A percentile compares a stretch with the other conserved stretches of the same genome.
These are phyloP conservation scores for Drosophila insularis DNA, from an alignment of 1,140 invertebrate genomes.

Conservation along the genomic window DNA sequence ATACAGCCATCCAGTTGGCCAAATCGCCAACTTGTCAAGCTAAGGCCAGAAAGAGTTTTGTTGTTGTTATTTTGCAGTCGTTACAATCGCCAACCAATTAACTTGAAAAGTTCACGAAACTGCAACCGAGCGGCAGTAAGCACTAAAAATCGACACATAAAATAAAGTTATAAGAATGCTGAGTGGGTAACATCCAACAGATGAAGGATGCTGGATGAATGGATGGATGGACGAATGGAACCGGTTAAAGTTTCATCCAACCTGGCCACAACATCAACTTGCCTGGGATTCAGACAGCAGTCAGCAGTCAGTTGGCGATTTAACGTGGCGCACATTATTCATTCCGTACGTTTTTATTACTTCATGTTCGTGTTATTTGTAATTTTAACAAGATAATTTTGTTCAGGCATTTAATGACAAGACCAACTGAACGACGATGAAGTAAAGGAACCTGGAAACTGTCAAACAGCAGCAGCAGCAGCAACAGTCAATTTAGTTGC, in stretches of 20 bases:
- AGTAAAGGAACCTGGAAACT: slow-evolving; percentile 22
- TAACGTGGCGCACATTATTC: slow-evolving; percentile 80
- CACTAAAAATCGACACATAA: slow-evolving; percentile 79
- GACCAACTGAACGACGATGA: slow-evolving; percentile 25
- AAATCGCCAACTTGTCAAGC: slow-evolving; percentile 29
- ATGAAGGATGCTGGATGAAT: slow-evolving; percentile 44
- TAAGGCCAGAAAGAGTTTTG: slow-evolving; percentile 17
- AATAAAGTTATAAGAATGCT: slow-evolving; percentile 77
- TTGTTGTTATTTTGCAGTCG: slow-evolving; percentile 45
- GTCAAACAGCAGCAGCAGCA: slow-evolving; percentile 25
- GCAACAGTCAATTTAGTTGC: slow-evolving; percentile 52
- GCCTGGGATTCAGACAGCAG: slow-evolving; percentile 42
- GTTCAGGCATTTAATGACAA: slow-evolving; percentile 82
- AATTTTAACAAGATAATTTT: slow-evolving; percentile 83
- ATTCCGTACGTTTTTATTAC: slow-evolving; percentile 81
- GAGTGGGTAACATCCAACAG: slow-evolving; percentile 28
- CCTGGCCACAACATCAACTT: slow-evolving; percentile 19
- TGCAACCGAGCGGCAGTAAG: slow-evolving; percentile 74
- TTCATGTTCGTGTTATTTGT: slow-evolving; percentile 82
- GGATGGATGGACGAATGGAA: slow-evolving; percentile 21
- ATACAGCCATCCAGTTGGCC: slow-evolving; percentile 26
- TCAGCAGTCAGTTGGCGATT: slow-evolving; percentile 55
- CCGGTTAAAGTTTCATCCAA: slow-evolving; percentile 29
- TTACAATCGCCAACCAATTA: slow-evolving; percentile 74
- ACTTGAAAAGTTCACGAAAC: slow-evolving; percentile 75